Percentiles rank a stretch among this genome's conserved stretches.
phyloP scores from a whole-genome alignment of 2,113 vertebrate genomes.

The Anseranas semipalmata region DNA sequence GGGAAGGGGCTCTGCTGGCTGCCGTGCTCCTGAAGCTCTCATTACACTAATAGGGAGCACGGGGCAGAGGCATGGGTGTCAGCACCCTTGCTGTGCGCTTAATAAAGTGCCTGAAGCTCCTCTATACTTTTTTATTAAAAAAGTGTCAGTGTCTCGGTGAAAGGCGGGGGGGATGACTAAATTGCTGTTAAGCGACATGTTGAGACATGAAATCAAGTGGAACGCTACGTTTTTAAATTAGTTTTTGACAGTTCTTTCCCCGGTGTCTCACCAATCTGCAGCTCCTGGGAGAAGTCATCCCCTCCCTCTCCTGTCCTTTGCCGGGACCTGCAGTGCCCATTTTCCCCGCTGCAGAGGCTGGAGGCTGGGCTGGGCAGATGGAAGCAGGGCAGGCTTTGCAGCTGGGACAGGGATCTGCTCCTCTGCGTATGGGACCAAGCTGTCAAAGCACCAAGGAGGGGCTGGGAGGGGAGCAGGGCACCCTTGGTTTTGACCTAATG shows the following conservation, averaged over 20 bases:
- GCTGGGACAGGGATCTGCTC: neutral
- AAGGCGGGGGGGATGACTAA: slow-evolving; percentile 24
- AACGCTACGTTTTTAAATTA: slow-evolving; percentile 56
- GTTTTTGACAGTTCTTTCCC: slow-evolving; percentile 54
- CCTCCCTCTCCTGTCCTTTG: fast-evolving
- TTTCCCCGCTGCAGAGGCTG: neutral
- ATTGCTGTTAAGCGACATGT: slow-evolving; percentile 65
- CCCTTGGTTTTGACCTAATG: neutral
- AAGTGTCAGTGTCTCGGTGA: neutral
- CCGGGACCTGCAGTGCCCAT: neutral
- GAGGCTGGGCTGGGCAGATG: neutral
- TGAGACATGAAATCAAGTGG: slow-evolving; percentile 69
- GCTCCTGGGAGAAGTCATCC: neutral
- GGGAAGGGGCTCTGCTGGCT: neutral
- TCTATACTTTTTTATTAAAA: slow-evolving; percentile 45
- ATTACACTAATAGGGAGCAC: slow-evolving; percentile 28
- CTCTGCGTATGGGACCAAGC: neutral
- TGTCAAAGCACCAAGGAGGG: neutral
- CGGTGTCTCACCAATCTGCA: slow-evolving; percentile 18
- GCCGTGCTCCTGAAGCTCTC: neutral
- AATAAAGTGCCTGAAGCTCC: slow-evolving; percentile 72
- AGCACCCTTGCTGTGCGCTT: slow-evolving; percentile 70
- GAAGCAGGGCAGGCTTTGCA: neutral
- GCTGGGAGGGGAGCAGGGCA: neutral
- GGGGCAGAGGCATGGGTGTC: neutral